A percentile compares a stretch with the other conserved stretches of the same genome.
Conservation (phyloP, 2,797 vertebrate species). For the Hirundo rustica region DNA sequence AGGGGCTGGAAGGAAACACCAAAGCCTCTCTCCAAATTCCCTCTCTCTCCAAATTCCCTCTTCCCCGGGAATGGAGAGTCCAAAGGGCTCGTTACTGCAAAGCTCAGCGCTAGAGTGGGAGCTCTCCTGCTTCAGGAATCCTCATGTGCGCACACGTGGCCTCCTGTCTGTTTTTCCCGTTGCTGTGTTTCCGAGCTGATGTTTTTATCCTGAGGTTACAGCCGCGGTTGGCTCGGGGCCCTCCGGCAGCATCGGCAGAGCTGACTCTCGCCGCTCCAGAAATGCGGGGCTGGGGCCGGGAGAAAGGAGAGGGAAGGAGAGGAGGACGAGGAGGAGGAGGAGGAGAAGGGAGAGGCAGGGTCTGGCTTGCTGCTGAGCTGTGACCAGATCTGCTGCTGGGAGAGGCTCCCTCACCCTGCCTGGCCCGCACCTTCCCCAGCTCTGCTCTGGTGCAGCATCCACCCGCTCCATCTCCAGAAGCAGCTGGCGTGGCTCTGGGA, state of each 20-base stretch:
- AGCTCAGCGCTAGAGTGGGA: neutral
- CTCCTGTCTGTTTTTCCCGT: neutral
- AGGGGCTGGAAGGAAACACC: neutral
- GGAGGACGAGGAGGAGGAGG: neutral
- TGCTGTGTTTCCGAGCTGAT: slow-evolving; percentile 33
- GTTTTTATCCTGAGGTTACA: slow-evolving; percentile 36
- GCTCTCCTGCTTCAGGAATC: neutral
- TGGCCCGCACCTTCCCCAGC: neutral
- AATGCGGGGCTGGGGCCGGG: neutral
- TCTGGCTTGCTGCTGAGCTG: neutral
- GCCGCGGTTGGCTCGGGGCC: neutral
- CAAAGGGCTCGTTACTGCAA: neutral
- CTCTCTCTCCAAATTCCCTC: neutral
- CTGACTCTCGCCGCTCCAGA: slow-evolving; percentile 24
- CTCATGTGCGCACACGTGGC: neutral
- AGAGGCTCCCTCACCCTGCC: neutral
- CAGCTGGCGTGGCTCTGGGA: neutral
- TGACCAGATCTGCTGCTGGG: neutral
- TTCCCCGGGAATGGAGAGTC: neutral
- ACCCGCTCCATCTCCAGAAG: neutral
- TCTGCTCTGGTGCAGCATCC: neutral
- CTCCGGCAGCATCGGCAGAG: slow-evolving; percentile 17
- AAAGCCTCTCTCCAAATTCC: neutral
- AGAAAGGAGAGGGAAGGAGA: neutral
- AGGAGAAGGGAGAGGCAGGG: neutral